A percentile compares a stretch with the other conserved stretches of the same genome.
These are phyloP conservation scores for Drosophila antonietae DNA, from an alignment of 2,888 invertebrate genomes.

Conservation along the genomic window DNA sequence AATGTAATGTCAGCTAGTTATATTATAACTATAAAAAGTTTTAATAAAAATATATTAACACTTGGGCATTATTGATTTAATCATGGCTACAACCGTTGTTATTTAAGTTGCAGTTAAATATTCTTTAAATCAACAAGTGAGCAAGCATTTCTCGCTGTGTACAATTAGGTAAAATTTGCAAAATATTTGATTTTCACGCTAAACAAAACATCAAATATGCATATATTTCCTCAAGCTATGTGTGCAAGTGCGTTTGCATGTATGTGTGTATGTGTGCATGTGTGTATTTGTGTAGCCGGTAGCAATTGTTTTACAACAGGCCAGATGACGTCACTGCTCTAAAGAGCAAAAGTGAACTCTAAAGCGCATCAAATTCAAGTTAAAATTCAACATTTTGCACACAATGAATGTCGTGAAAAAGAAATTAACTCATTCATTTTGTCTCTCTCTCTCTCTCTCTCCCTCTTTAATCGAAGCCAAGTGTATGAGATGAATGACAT, in stretches of 20 bases:
- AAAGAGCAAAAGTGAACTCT: constrained; percentile 3
- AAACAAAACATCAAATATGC: constrained; percentile 41
- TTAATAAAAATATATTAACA: too few relatives aligned
- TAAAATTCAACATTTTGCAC: constrained; percentile 43
- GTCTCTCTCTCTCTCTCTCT: constrained; percentile 6
- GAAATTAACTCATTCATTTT: constrained; percentile 12
- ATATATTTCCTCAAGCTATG: constrained; percentile 16
- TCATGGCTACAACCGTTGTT: too few relatives aligned
- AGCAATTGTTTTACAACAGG: constrained; percentile 17
- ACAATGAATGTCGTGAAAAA: constrained; percentile 41
- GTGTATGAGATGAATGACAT: constrained; percentile 74
- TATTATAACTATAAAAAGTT: too few relatives aligned
- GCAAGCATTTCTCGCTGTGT: constrained; percentile 18
- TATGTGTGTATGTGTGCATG: not conserved
- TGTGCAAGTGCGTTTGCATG: not conserved
- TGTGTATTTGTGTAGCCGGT: constrained; percentile 5
- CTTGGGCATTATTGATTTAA: too few relatives aligned
- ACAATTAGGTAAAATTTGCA: constrained; percentile 36
- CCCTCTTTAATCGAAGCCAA: constrained; percentile 41
- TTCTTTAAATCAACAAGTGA: not conserved
- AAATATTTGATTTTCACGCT: constrained; percentile 47
- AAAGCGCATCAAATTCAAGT: constrained; percentile 7
- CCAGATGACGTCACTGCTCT: constrained; percentile 45
- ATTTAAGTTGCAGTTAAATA: not conserved
- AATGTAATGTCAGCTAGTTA: too few relatives aligned